Evolutionary conservation across 2,888 invertebrate species (phyloP), one percentile per base, ranked within the genome.

Genomic region (Pollenia labialis): DNA sequence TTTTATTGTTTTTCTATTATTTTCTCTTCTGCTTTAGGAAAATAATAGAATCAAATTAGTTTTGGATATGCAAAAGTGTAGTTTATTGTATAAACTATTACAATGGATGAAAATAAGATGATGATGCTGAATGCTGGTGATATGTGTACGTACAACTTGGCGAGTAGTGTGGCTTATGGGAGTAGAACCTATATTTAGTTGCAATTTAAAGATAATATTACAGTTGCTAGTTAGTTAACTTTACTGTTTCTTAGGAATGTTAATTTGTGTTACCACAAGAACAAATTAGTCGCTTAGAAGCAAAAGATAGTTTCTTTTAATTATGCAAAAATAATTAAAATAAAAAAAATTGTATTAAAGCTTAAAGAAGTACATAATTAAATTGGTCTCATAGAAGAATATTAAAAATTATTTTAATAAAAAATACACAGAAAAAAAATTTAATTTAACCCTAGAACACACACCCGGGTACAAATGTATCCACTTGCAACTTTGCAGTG

Each of bases 1-100:
- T 68, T 76, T 76, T 79, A 56, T 14, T 52, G 44, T 64, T 74
- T 74, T 32, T 50, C 12, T 74, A 23, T 58, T 54, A 32, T 12
- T 50, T 66, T 56, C 23, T 46, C 10, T 48, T 56, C 8, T 83
- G 69, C 44, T 44, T 23, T 68, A 54, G 42, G 14, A 80, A 62
- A 56, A 56, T 87, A 77, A 48, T 56, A 81, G 74, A 84, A 84
- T 81, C 81, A 87, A 87, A 84, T 87, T 87, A 87, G 81, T 81
- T 81, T 81, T 77, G 84, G 56, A 44, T 87, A 82, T 82, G 82
- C 76, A 76, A 76, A 82, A 76, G 1, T 60, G 12, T 60, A 76
- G 62, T 50, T 44, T 14, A 69, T 23, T 23, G 4, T 7, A 46
- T 48, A 56, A 14, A 46, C 71, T 62, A 48, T 18, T 50, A 18